Conservation (phyloP, 2,888 invertebrate species). For the Bruchidius siliquastri region DNA sequence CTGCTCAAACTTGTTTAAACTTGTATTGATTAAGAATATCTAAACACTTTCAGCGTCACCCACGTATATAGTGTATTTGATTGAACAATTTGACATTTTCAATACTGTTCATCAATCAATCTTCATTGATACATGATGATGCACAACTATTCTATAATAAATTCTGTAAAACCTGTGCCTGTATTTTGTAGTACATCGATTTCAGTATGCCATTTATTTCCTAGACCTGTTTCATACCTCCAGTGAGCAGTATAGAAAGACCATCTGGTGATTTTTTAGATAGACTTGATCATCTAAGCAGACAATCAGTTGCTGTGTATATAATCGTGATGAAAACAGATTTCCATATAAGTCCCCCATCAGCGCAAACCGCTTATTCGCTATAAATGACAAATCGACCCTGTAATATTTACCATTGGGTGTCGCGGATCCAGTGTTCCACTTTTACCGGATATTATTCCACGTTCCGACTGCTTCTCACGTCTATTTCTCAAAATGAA, state of each 20-base stretch:
- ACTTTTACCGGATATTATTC: slow-evolving; percentile 28
- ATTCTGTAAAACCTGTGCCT: no score
- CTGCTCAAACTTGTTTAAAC: no score
- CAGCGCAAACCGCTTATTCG: background rate
- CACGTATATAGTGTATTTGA: no score
- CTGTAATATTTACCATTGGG: slow-evolving; percentile 21
- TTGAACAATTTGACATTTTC: no score
- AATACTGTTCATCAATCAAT: no score
- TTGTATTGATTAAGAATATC: no score
- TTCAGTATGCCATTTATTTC: no score
- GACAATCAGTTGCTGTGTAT: background rate
- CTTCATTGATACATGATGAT: no score
- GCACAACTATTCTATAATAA: no score
- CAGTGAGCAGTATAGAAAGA: background rate
- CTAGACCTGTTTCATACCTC: background rate
- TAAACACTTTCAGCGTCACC: no score
- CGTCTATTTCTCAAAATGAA: background rate
- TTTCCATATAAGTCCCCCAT: background rate
- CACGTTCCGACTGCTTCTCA: slow-evolving; percentile 1
- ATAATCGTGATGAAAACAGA: background rate
- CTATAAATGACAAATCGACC: slow-evolving; percentile 11
- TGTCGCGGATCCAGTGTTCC: slow-evolving; percentile 18
- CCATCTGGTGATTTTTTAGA: background rate
- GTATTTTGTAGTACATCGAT: no score
- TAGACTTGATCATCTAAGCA: background rate